Evolutionary conservation across 92 coral and sea anemone genomes (phyloP).

Genomic region (Metridium senile): DNA sequence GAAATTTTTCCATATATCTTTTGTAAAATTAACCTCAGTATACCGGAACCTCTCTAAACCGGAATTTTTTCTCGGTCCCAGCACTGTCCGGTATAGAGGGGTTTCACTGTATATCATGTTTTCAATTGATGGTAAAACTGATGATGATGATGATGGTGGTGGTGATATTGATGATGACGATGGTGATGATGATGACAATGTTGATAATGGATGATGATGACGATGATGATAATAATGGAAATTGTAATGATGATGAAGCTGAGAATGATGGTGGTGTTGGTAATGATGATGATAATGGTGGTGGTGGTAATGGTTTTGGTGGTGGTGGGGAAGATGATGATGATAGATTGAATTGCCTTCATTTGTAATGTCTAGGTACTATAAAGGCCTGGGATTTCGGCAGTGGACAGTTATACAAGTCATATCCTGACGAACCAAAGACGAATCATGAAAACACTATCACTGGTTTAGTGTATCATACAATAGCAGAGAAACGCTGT

Average conservation of each 20-base stretch:
- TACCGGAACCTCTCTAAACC: no score
- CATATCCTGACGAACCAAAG: conserved; percentile 71
- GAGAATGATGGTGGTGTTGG: background rate
- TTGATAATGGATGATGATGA: background rate
- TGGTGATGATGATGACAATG: background rate
- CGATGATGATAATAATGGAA: background rate
- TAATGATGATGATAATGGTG: no score
- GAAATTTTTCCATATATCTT: no score
- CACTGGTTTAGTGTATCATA: conserved; percentile 83
- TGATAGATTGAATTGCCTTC: background rate
- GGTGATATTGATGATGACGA: background rate
- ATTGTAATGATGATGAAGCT: background rate
- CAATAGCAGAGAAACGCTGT: conserved; percentile 71
- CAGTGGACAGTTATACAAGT: conserved; percentile 95
- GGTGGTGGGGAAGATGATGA: no score
- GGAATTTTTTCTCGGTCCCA: no score
- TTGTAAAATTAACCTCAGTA: no score
- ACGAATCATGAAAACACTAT: conserved; percentile 66
- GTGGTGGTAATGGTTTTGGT: no score
- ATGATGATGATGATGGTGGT: background rate
- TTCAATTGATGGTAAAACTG: background rate
- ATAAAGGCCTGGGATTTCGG: conserved; percentile 99
- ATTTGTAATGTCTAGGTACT: conserved; percentile 56
- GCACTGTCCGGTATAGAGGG: no score
- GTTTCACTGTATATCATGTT: no score